These are phyloP conservation scores for Australoheros facetus DNA, from an alignment of 2,797 vertebrate species.

Conservation along the genomic window DNA sequence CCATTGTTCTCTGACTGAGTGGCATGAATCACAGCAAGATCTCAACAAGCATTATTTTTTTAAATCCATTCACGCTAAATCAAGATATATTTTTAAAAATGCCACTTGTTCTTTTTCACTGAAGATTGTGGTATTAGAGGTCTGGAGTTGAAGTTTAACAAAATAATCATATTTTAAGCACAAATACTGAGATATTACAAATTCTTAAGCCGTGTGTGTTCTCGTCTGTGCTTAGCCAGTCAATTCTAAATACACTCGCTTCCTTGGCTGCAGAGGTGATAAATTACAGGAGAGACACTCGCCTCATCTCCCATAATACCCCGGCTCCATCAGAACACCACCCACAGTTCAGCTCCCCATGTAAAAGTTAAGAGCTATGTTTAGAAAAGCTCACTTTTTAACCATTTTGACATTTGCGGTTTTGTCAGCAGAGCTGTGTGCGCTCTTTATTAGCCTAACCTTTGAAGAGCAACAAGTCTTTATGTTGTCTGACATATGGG, in stretches of 20 bases:
- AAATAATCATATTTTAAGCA: background rate
- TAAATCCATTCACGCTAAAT: background rate
- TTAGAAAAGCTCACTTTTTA: slow-evolving; percentile 49
- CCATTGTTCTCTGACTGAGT: background rate
- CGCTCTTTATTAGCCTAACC: slow-evolving; percentile 68
- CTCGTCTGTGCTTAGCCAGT: background rate
- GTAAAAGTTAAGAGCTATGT: slow-evolving; percentile 37
- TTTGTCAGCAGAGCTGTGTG: slow-evolving; percentile 43
- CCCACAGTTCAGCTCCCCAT: slow-evolving; percentile 7
- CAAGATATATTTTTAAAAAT: background rate
- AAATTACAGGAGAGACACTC: slow-evolving; percentile 48
- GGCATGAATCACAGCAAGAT: rapidly evolving
- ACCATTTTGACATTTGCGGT: slow-evolving; percentile 66
- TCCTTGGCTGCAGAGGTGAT: slow-evolving; percentile 32
- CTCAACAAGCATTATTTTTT: background rate
- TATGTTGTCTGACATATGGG: slow-evolving; percentile 62
- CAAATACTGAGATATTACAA: background rate
- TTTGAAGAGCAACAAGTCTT: slow-evolving; percentile 62
- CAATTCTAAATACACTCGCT: slow-evolving; percentile 1
- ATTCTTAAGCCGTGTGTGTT: background rate
- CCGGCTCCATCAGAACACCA: background rate
- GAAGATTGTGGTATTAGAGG: no score
- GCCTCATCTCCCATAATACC: slow-evolving; percentile 32
- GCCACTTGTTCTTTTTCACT: rapidly evolving
- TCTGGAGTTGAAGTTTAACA: background rate